Percentiles rank a stretch among this genome's conserved stretches.
Conservation (phyloP, 2,113 vertebrate genomes). For the Ctenomys sociabilis region DNA sequence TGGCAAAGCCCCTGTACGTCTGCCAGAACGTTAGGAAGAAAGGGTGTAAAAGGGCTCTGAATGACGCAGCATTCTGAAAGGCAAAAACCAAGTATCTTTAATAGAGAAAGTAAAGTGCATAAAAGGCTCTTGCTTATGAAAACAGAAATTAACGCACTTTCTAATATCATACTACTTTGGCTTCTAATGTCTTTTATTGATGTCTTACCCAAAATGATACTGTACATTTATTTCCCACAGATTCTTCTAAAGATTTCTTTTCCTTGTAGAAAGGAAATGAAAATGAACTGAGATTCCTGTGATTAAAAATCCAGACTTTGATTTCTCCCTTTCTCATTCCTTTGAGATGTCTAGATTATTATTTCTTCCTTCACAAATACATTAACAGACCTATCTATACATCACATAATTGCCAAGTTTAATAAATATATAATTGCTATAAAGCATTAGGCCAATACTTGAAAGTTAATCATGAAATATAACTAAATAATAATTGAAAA, state of each 20-base stretch:
- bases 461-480: slow-evolving; percentile 2
- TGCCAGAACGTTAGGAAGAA: not conserved
- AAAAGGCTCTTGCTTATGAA: not conserved
- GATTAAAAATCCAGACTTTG: slow-evolving; percentile 31
- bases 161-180: not conserved
- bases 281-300: not conserved
- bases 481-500: slow-evolving; percentile 40
- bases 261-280: not conserved
- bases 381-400: not conserved
- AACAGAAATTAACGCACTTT: slow-evolving; percentile 4
- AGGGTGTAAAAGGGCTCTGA: not conserved
- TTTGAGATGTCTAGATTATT: slow-evolving; percentile 20
- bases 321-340: not conserved
- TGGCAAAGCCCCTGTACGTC: not conserved
- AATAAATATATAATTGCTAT: slow-evolving; percentile 8
- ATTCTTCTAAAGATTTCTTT: slow-evolving; percentile 33
- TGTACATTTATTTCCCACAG: slow-evolving; percentile 23
- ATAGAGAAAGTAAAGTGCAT: not conserved
- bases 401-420: slow-evolving; percentile 20
- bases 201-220: not conserved
- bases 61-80: not conserved
- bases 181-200: slow-evolving; percentile 38
- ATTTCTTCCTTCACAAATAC: slow-evolving; percentile 43
- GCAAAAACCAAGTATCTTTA: not conserved
- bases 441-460: slow-evolving; percentile 1